These are phyloP conservation scores for Dinoponera quadriceps DNA, from an alignment of 1,140 invertebrate genomes.

Conservation along the genomic window DNA sequence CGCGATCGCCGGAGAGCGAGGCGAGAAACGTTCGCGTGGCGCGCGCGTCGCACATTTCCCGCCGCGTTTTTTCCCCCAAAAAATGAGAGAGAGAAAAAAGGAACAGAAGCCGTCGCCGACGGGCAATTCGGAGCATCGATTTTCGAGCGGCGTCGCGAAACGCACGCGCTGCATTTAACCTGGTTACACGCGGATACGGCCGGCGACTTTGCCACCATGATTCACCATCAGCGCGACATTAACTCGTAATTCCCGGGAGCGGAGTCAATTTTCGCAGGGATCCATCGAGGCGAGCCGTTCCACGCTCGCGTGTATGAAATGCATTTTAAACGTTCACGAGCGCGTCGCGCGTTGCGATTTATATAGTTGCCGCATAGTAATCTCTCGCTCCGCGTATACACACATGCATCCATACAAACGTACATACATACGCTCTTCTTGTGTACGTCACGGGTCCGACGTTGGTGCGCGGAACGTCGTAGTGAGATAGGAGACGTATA, in stretches of 20 bases:
- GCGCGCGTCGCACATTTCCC: neutral
- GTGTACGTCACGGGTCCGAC: neutral
- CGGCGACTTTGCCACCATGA: constrained; percentile 2
- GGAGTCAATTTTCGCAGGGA: constrained; percentile 23
- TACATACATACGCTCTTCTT: neutral
- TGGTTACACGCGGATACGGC: constrained; percentile 18
- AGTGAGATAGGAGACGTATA: no score
- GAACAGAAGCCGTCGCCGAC: neutral
- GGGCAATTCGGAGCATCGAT: neutral
- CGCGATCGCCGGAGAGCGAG: constrained; percentile 37
- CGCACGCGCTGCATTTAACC: constrained; percentile 7
- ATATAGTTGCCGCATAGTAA: constrained; percentile 49
- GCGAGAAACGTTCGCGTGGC: constrained; percentile 5
- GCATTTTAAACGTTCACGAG: constrained; percentile 26
- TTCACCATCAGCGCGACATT: constrained; percentile 19
- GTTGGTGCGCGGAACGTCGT: no score
- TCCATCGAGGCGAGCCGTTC: constrained; percentile 16
- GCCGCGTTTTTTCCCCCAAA: neutral
- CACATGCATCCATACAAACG: constrained; percentile 6
- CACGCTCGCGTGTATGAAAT: constrained; percentile 29
- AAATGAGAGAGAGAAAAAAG: neutral
- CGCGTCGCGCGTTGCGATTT: constrained; percentile 17
- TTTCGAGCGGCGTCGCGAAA: constrained; percentile 16
- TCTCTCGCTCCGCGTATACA: constrained; percentile 16
- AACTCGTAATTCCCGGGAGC: constrained; percentile 43